These are phyloP conservation scores for Gasterosteus aculeatus DNA, from an alignment of 2,113 vertebrate species.

Conservation along the genomic window DNA sequence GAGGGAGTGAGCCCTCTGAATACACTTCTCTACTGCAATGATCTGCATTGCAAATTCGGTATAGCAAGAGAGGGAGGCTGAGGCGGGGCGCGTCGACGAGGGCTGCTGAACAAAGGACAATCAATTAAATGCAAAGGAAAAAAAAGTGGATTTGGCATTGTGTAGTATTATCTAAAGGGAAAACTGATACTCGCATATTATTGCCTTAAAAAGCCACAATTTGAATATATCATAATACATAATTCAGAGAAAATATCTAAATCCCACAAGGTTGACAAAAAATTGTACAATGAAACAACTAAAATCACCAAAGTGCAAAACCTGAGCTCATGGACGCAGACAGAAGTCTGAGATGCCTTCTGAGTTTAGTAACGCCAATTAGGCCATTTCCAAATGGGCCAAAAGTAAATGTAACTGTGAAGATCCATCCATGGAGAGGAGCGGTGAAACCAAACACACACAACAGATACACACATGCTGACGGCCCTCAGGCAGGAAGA, in stretches of 20 bases:
- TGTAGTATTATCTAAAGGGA: neutral
- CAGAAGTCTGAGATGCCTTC: constrained; percentile 13
- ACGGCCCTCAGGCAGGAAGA: constrained; percentile 34
- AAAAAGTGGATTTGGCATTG: neutral
- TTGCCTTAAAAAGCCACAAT: neutral
- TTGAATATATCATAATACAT: neutral
- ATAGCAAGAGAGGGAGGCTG: neutral
- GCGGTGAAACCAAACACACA: constrained; percentile 35
- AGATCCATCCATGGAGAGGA: neutral
- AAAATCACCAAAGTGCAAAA: neutral
- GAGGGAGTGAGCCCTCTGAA: constrained; percentile 11
- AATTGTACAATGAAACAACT: neutral
- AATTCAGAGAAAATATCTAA: neutral
- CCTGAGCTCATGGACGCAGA: neutral
- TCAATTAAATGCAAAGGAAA: constrained; percentile 25
- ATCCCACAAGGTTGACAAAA: neutral
- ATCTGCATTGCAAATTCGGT: constrained; percentile 72
- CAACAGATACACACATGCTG: constrained; percentile 58
- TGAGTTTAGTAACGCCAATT: constrained; percentile 2
- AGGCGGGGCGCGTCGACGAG: constrained; percentile 6
- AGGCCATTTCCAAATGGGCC: constrained; percentile 16
- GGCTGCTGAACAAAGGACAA: constrained; percentile 39
- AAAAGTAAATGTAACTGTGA: constrained; percentile 24
- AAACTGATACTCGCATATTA: neutral
- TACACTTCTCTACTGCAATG: constrained; percentile 33